A percentile compares a stretch with the other conserved stretches of the same genome.
These are phyloP conservation scores for Fissipunctia ypsillon DNA, from an alignment of 2,888 invertebrate genomes.

Conservation along the genomic window DNA sequence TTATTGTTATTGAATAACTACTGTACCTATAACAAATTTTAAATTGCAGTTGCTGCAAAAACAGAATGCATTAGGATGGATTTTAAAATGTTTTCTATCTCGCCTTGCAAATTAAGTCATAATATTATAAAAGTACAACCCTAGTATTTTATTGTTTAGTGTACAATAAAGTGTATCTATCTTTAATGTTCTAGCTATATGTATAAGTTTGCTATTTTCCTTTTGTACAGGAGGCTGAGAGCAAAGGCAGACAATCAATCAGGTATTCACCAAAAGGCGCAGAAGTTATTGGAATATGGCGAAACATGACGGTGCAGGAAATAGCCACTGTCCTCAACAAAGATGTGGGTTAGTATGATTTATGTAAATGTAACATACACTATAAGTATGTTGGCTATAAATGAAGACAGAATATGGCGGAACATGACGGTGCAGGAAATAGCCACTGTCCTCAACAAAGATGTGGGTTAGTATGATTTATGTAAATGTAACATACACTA, in stretches of 20 bases:
- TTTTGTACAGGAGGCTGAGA: constrained; percentile 75
- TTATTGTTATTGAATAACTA: too few species aligned
- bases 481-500: neutral
- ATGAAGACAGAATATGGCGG: constrained; percentile 91
- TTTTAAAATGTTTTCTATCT: neutral
- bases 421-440: constrained; percentile 95
- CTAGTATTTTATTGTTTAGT: neutral
- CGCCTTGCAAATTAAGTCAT: neutral
- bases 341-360: constrained; percentile 89
- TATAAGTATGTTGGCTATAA: neutral
- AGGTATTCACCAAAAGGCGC: constrained; percentile 91
- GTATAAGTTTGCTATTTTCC: neutral
- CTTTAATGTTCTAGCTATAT: neutral
- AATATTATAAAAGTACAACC: neutral
- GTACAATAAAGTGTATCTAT: neutral
- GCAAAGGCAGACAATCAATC: constrained; percentile 87
- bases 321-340: constrained; percentile 92
- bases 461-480: constrained; percentile 88
- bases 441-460: constrained; percentile 91
- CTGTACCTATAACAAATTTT: too few species aligned
- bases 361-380: neutral
- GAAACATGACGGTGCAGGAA: constrained; percentile 94
- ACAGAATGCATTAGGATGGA: neutral
- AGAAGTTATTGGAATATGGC: constrained; percentile 93
- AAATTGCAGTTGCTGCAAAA: neutral